Evolutionary conservation across 2,113 vertebrate species (phyloP).

Genomic region (Chionis minor): DNA sequence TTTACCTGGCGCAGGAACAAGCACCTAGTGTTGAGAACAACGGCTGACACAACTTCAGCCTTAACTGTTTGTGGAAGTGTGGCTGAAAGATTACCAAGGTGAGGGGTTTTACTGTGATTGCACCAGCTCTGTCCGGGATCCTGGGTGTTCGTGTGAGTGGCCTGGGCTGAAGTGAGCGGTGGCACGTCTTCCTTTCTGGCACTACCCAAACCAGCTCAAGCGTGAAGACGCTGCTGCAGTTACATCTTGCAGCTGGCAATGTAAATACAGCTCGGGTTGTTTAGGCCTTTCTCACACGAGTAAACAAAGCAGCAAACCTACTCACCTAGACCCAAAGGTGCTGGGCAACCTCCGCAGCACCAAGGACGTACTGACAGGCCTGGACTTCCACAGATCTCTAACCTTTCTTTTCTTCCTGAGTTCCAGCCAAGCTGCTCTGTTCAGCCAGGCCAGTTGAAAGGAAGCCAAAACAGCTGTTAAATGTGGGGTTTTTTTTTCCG

Average conservation of each 20-base stretch:
- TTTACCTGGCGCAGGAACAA: not conserved
- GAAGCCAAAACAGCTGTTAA: too few relatives aligned
- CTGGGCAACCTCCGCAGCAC: not conserved
- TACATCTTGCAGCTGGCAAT: not conserved
- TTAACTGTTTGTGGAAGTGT: not conserved
- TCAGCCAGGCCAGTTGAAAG: too few relatives aligned
- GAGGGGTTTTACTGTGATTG: not conserved
- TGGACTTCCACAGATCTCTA: too few relatives aligned
- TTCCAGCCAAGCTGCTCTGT: too few relatives aligned
- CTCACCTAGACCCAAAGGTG: not conserved
- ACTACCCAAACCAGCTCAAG: not conserved
- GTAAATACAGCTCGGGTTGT: not conserved
- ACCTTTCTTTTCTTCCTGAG: too few relatives aligned
- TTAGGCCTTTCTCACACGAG: not conserved
- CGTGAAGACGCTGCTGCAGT: not conserved
- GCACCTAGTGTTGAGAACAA: not conserved
- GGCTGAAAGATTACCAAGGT: not conserved
- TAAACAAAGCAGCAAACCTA: not conserved
- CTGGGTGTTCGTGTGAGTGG: not conserved
- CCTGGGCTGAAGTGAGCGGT: not conserved
- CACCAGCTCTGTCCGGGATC: not conserved
- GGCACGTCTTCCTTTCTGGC: not conserved
- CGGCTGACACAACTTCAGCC: not conserved
- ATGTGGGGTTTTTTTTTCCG: too few relatives aligned
- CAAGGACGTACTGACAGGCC: too few relatives aligned